phyloP scores from a whole-genome alignment of 30 jellyfish, hydroid and myxozoan genomes.

The Catostylus mosaicus region DNA sequence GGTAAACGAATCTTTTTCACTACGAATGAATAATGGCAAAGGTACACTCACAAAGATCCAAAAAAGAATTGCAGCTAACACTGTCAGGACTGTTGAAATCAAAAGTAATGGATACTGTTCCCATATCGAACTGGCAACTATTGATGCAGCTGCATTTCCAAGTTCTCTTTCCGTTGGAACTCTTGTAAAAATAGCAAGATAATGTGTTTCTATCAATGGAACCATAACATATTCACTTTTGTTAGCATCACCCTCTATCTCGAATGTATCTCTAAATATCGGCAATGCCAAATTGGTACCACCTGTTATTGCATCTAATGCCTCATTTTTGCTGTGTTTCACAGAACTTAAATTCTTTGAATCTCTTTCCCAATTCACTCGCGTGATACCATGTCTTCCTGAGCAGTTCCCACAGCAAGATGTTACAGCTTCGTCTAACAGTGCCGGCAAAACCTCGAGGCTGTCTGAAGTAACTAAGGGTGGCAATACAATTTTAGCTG shows the following conservation, averaged over 20 bases:
- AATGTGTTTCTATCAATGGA: slow-evolving; percentile 24
- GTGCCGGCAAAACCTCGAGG: background rate
- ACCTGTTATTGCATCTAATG: slow-evolving; percentile 15
- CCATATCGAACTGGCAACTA: slow-evolving; percentile 3
- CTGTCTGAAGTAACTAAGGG: slow-evolving; percentile 10
- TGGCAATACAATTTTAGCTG: slow-evolving; percentile 18
- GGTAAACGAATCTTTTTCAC: too few relatives aligned
- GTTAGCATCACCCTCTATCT: slow-evolving; percentile 1
- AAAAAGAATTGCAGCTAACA: slow-evolving; percentile 49
- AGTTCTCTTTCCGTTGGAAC: slow-evolving; percentile 14
- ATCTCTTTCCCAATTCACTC: slow-evolving; percentile 40
- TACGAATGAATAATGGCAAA: too few relatives aligned
- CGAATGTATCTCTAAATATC: background rate
- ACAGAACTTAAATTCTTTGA: slow-evolving; percentile 3
- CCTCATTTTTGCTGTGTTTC: slow-evolving; percentile 6
- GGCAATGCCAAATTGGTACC: slow-evolving; percentile 53
- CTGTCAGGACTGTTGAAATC: slow-evolving; percentile 15
- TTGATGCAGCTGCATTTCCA: slow-evolving; percentile 40
- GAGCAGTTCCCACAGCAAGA: slow-evolving; percentile 64
- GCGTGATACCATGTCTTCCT: slow-evolving; percentile 40
- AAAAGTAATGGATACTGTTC: slow-evolving; percentile 39
- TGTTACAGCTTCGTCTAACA: slow-evolving; percentile 16
- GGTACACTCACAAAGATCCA: slow-evolving; percentile 62
- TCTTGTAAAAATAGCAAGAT: slow-evolving; percentile 22
- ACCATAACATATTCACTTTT: background rate